A percentile compares a stretch with the other conserved stretches of the same genome.
These are phyloP conservation scores for Hafferia zeledoni DNA, from an alignment of 2,797 vertebrate species.

Conservation along the genomic window DNA sequence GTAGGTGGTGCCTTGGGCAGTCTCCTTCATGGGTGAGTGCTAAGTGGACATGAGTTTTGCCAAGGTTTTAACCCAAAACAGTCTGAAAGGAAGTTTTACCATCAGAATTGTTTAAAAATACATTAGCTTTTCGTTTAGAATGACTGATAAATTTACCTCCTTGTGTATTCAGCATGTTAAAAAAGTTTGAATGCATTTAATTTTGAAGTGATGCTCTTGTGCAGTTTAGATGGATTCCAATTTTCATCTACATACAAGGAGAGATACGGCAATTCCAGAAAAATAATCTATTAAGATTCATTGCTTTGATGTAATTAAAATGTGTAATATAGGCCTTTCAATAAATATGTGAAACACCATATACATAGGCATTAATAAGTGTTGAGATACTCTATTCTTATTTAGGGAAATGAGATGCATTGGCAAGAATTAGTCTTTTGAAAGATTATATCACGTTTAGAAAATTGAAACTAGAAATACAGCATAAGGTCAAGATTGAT, in stretches of 20 bases:
- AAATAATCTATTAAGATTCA: background rate
- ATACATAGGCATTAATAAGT: background rate
- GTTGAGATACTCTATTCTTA: background rate
- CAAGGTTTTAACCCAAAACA: no score
- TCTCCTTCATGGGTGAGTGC: no score
- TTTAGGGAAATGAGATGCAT: background rate
- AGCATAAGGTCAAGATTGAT: background rate
- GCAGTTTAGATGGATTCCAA: background rate
- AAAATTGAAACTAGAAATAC: background rate
- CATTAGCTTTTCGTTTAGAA: background rate
- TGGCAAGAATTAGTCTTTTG: background rate
- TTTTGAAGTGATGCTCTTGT: background rate
- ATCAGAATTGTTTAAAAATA: background rate
- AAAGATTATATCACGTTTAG: background rate
- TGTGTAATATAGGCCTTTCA: background rate
- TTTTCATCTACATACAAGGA: background rate
- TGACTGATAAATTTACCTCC: background rate
- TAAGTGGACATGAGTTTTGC: no score
- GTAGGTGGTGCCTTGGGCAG: no score
- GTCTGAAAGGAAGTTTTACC: background rate
- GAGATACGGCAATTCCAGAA: background rate
- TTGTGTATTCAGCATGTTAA: background rate
- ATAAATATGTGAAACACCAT: background rate
- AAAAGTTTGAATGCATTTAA: background rate
- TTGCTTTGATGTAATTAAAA: background rate